phyloP scores from a whole-genome alignment of 2,888 invertebrate genomes.

The Ornithoptera alexandrae region DNA sequence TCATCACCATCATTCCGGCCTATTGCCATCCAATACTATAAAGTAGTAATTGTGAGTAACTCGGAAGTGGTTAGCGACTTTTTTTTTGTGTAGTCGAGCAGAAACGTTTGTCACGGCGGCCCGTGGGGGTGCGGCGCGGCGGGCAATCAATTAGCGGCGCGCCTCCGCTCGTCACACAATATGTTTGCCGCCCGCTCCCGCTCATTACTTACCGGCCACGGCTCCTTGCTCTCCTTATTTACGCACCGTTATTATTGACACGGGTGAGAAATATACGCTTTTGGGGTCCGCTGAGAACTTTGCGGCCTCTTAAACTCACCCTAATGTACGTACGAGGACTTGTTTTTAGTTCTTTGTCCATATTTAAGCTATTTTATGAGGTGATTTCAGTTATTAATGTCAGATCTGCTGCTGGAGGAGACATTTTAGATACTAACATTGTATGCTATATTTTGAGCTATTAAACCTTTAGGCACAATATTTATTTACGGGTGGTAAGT shows the following conservation, averaged over 20 bases:
- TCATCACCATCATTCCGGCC: too few relatives aligned
- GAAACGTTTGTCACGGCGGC: constrained; percentile 33
- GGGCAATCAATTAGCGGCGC: constrained; percentile 71
- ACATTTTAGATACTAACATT: too few relatives aligned
- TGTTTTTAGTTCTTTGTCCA: background rate
- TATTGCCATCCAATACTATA: too few relatives aligned
- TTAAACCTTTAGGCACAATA: too few relatives aligned
- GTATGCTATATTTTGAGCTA: too few relatives aligned
- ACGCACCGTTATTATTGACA: constrained; percentile 39
- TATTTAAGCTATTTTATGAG: too few relatives aligned
- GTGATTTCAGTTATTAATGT: too few relatives aligned
- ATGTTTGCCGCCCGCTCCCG: constrained; percentile 64
- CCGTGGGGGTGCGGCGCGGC: constrained; percentile 47
- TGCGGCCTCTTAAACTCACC: constrained; percentile 14
- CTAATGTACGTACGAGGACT: constrained; percentile 12
- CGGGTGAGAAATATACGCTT: constrained; percentile 38
- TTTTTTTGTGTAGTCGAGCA: constrained; percentile 15
- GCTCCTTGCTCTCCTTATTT: constrained; percentile 46
- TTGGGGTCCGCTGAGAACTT: constrained; percentile 29
- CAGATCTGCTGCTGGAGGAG: too few relatives aligned
- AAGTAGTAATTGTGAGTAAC: background rate
- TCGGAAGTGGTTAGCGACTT: constrained; percentile 2
- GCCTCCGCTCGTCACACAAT: constrained; percentile 59
- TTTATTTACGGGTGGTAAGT: too few relatives aligned
- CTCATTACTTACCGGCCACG: constrained; percentile 74